Percentiles rank a stretch among this genome's conserved stretches.
phyloP scores from a whole-genome alignment of 2,888 invertebrate genomes.

The Aporophyla nigra region DNA sequence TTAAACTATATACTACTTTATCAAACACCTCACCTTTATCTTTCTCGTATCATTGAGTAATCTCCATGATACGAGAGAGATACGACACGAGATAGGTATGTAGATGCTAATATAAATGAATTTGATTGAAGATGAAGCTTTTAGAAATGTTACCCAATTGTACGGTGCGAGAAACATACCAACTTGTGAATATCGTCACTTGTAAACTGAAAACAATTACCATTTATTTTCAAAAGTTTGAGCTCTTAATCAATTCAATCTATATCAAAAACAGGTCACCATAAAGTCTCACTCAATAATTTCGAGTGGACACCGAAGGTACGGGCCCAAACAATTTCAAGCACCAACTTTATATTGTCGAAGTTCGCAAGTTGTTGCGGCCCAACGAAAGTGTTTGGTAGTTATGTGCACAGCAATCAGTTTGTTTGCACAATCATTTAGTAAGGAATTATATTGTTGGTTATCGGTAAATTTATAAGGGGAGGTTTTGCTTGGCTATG shows the following conservation, averaged over 20 bases:
- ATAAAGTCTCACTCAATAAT: constrained; percentile 13
- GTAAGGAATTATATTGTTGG: constrained; percentile 42
- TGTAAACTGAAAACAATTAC: background rate
- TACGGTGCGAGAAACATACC: background rate
- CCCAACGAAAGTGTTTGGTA: constrained; percentile 71
- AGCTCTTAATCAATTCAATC: background rate
- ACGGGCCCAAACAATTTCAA: constrained; percentile 66
- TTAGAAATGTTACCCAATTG: background rate
- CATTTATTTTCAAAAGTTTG: background rate
- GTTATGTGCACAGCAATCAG: constrained; percentile 59
- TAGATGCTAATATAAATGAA: background rate
- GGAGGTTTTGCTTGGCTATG: background rate
- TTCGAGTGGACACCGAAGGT: constrained; percentile 58
- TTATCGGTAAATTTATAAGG: constrained; percentile 46
- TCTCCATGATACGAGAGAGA: too few relatives aligned
- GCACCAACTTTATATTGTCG: constrained; percentile 79
- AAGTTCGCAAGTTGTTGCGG: constrained; percentile 78
- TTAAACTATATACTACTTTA: too few relatives aligned
- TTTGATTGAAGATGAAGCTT: background rate
- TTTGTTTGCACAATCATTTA: constrained; percentile 54
- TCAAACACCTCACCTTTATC: too few relatives aligned
- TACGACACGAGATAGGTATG: too few relatives aligned
- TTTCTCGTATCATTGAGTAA: too few relatives aligned
- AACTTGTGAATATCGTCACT: background rate
- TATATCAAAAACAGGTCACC: background rate